Evolutionary conservation across 2,888 invertebrate genomes (phyloP), one percentile per base, ranked within the genome.

Genomic region (Petrophora chlorosata): DNA sequence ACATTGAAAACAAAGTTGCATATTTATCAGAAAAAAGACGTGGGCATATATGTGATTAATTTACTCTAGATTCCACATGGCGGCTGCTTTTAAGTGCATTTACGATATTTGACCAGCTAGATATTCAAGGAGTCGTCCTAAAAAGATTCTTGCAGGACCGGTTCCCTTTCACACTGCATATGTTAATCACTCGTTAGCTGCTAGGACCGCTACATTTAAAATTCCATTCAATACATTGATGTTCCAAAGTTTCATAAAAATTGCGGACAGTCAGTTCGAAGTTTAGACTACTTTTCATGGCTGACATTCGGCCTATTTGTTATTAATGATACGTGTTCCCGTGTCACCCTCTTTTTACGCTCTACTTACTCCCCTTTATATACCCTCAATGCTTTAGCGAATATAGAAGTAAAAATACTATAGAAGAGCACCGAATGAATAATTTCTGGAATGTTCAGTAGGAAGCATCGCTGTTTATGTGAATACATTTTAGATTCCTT

Each of bases 321-420:
- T 2, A 2, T 12, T 10, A 3, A 34, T n/a, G 22, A 22, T 30
- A 5, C 14, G 14, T 13, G 13, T 4, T 3, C 10, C 30, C 13
- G 13, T 26, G 10, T 13, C 36, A 43, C 51, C 43, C 49, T 32
- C 12, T 22, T 36, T 47, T 45, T 26, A 54, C 36, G 52, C 47
- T 53, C 53, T 42, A 56, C 40, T 50, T 42, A 19, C 44, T 34
- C 36, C 32, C 53, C 36, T 42, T 12, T 23, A 39, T 10, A 29
- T 29, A 14, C 0, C 29, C 7, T 14, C 3, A 29, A 5, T 7
- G 7, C 19, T 34, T 33, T 17, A 1, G 5, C 23, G 23, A 25
- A 14, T 1, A 35, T 5, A 10, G 5, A 8, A 23, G 0, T n/a
- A 8, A 3, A 22, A 22, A 5, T n/a, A n/a, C n/a, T n/a, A n/a